Evolutionary conservation across 2,888 invertebrate species (phyloP).

Genomic region (Scaptodrosophila latifasciaeformis): DNA sequence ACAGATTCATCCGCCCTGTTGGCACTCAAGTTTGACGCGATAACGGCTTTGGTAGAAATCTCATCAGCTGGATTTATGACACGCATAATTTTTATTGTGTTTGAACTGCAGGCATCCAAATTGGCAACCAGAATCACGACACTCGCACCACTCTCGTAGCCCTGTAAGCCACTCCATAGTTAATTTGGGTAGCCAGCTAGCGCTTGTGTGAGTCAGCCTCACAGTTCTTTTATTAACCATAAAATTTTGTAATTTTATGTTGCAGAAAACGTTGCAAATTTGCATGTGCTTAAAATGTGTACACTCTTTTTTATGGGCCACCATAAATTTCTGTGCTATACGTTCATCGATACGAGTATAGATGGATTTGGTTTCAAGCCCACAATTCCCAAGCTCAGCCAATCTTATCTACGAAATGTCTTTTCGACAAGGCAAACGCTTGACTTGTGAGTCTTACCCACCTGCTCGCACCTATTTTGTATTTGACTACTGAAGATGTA

Average conservation of each 20-base stretch:
- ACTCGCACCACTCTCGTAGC: too few relatives aligned
- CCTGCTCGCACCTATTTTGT: too few relatives aligned
- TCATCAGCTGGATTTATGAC: conserved; percentile 69
- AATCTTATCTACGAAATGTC: too few relatives aligned
- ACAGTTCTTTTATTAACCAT: conserved; percentile 52
- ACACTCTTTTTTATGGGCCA: neutral
- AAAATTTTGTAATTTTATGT: conserved; percentile 65
- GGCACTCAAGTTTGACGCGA: conserved; percentile 52
- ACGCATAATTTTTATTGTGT: conserved; percentile 69
- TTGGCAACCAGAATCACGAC: conserved; percentile 26
- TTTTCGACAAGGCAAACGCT: too few relatives aligned
- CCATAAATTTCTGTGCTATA: neutral
- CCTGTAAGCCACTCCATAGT: too few relatives aligned
- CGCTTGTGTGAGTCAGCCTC: conserved; percentile 23
- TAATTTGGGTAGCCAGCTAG: conserved; percentile 49
- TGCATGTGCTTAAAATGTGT: conserved; percentile 46
- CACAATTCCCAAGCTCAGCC: too few relatives aligned
- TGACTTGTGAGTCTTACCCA: too few relatives aligned
- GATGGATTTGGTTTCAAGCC: too few relatives aligned
- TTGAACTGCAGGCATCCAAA: conserved; percentile 56
- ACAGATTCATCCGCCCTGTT: neutral
- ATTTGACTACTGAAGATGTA: too few relatives aligned
- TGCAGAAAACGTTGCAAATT: conserved; percentile 58
- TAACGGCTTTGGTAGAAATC: conserved; percentile 63
- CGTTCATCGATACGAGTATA: neutral